phyloP scores from a whole-genome alignment of 2,797 vertebrate species.

The Clamator glandarius region DNA sequence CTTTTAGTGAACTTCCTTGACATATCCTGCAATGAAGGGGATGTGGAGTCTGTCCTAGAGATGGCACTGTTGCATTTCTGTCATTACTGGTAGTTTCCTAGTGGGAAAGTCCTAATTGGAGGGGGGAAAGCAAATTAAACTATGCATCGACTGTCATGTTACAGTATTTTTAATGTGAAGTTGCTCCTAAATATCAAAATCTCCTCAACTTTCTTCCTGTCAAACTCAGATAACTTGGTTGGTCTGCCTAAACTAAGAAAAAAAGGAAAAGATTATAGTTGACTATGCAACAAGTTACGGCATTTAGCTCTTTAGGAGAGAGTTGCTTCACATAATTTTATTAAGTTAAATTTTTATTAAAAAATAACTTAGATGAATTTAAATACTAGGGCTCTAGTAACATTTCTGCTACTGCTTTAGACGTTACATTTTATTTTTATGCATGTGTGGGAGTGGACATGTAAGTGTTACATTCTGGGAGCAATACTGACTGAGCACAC shows the following conservation, averaged over 20 bases:
- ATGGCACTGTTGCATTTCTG: slow-evolving; percentile 75
- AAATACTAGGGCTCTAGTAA: not conserved
- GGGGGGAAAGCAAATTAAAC: slow-evolving; percentile 33
- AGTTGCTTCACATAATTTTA: slow-evolving; percentile 37
- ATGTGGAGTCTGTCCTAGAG: slow-evolving; percentile 61
- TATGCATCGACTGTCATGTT: not conserved
- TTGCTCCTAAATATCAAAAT: slow-evolving; percentile 34
- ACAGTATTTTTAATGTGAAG: slow-evolving; percentile 6
- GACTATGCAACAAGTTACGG: slow-evolving; percentile 36
- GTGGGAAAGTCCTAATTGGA: not conserved
- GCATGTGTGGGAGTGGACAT: not conserved
- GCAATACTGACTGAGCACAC: not conserved
- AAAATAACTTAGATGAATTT: slow-evolving; percentile 6
- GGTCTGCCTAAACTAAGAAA: slow-evolving; percentile 44
- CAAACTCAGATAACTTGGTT: slow-evolving; percentile 65
- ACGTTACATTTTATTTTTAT: slow-evolving; percentile 20
- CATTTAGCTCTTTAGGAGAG: slow-evolving; percentile 48
- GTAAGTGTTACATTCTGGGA: not conserved
- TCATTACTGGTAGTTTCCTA: not conserved
- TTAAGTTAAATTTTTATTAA: slow-evolving; percentile 14
- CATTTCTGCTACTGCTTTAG: slow-evolving; percentile 22
- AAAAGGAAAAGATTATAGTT: slow-evolving; percentile 40
- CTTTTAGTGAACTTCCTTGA: not conserved
- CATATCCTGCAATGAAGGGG: not conserved
- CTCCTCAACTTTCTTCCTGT: slow-evolving; percentile 35